Base-by-base conservation (phyloP, 2,113 vertebrate species). In the Panthera uncia region DNA sequence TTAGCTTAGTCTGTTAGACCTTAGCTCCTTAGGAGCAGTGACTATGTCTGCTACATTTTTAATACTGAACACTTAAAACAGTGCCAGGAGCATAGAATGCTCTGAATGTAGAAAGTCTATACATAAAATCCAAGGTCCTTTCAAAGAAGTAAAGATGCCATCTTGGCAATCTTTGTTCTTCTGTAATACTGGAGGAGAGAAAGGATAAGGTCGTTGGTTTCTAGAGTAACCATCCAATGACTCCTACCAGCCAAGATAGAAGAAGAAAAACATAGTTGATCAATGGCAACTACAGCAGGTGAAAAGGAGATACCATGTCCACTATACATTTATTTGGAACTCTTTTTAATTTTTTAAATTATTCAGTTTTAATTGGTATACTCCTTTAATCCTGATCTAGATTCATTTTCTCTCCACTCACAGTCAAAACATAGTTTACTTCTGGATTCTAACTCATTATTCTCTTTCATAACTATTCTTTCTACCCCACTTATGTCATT, bases 111-210 rank as follows among this genome's bases (percentile, higher is more conserved):
- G 41, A 71, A 88, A 65, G 12, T 85, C 65, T 57, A 85, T 57
- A 85, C 66, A 78, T 89, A 63, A 92, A 92, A 65, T 41, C 85
- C 45, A 89, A 38, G 45, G 36, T 74, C 29, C 38, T 96, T 92
- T 92, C 15, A 80, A 25, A 80, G 19, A 81, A 95, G 57, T 66
- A 4, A 80, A 69, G 87, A 61, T 63, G 13, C 33, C 33, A 89
- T 74, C 9, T 45, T 85, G 33, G 55, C 38, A 89, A 10, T 89
- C 78, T 78, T 94, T 52, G 31, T 91, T 87, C 33, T 48, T 74
- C 73, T 68, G n/a, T 38, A 71, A 33, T 38, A 18, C 11, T 92
- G n/a, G 55, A 61, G 18, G 41, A 68, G 50, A 90, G 27, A 85
- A 23, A 86, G 55, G 31, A 27, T 86, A 69, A 78, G n/a, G 18